phyloP scores from a whole-genome alignment of 1,140 invertebrate species.

The Eubasilissa regina region DNA sequence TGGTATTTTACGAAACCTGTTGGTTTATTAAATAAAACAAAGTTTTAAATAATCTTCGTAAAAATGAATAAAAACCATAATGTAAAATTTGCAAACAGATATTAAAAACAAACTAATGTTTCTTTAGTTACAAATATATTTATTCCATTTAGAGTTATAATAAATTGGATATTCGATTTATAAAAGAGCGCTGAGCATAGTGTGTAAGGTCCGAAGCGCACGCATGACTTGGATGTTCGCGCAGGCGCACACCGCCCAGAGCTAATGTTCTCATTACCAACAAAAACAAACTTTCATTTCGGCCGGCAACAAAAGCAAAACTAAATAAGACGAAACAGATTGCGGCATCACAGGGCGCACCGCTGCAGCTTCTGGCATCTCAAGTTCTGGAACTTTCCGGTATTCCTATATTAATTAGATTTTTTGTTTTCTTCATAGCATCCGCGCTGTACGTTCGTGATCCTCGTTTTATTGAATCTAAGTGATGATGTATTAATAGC shows the following conservation, averaged over 20 bases:
- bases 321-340: slow-evolving; percentile 40
- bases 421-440: slow-evolving; percentile 14
- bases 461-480: not conserved
- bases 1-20: too few species aligned
- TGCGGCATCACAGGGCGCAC: slow-evolving; percentile 13
- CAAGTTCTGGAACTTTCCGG: slow-evolving; percentile 20
- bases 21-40: too few species aligned
- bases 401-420: slow-evolving; percentile 1
- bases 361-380: slow-evolving; percentile 10
- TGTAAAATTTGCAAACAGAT: too few species aligned
- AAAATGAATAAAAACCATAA: too few species aligned
- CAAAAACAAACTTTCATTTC: slow-evolving; percentile 46
- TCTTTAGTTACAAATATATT: too few species aligned
- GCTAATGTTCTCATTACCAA: slow-evolving; percentile 52
- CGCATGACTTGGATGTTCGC: not conserved
- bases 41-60: too few species aligned
- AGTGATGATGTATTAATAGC: slow-evolving; percentile 3
- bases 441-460: not conserved
- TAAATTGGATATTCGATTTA: too few species aligned
- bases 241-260: slow-evolving; percentile 29
- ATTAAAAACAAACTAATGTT: too few species aligned
- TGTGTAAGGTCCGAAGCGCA: too few species aligned
- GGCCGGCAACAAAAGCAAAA: slow-evolving; percentile 41
- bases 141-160: too few species aligned
- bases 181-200: too few species aligned